Conservation (phyloP, 2,797 vertebrate genomes). For the Oophaga sylvatica region DNA sequence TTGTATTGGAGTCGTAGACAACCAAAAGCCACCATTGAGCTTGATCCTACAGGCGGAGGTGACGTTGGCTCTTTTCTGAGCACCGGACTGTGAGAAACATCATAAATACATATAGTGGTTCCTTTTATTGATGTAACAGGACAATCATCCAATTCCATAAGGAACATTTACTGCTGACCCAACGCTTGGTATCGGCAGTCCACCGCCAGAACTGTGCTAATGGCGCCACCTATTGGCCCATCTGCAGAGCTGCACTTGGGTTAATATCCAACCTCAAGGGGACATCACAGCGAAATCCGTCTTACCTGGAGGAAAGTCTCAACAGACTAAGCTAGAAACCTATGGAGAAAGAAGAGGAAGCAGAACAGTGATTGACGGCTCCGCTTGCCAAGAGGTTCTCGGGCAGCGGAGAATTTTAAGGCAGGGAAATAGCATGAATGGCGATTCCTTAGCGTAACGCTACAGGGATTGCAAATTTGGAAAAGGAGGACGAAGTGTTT, state of each 20-base stretch:
- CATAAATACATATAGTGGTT: neutral
- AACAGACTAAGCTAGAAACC: conserved; percentile 37
- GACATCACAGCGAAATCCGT: neutral
- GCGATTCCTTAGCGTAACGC: too few species aligned
- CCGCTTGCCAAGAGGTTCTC: conserved; percentile 13
- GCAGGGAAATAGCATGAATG: too few species aligned
- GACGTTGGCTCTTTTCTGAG: too few species aligned
- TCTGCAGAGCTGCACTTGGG: conserved; percentile 7
- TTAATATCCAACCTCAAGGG: neutral
- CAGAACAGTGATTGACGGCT: conserved; percentile 9
- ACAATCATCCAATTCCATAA: neutral
- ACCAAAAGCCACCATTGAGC: neutral
- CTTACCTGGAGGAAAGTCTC: conserved; percentile 39
- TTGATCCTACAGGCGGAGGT: neutral
- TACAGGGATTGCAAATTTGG: too few species aligned
- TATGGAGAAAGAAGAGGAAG: conserved; percentile 31
- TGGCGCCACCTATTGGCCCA: conserved; percentile 36
- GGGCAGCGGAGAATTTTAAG: neutral
- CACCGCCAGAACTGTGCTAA: conserved; percentile 9
- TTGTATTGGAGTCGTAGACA: neutral
- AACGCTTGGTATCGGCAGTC: neutral
- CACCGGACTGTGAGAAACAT: neutral
- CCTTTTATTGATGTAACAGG: neutral
- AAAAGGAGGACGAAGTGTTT: too few species aligned
- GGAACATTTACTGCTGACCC: neutral